Evolutionary conservation across 2,797 vertebrate genomes (phyloP).

Genomic region (Lepilemur septentrionalis): DNA sequence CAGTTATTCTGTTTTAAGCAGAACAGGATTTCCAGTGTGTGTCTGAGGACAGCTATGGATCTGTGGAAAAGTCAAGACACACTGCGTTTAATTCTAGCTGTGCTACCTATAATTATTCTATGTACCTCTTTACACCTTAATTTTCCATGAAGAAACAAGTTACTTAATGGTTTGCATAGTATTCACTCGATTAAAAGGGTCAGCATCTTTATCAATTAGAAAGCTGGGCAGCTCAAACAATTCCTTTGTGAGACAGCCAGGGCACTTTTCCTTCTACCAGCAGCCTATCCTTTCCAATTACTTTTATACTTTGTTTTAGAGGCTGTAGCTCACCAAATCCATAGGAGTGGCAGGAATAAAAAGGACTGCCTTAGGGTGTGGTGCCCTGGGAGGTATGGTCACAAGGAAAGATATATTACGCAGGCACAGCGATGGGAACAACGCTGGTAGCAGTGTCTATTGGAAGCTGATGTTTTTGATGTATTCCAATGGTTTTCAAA

Average conservation of each 20-base stretch:
- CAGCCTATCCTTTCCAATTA: neutral
- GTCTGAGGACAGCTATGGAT: neutral
- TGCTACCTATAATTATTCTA: neutral
- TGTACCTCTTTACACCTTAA: neutral
- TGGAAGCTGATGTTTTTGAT: neutral
- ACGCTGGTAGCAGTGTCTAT: neutral
- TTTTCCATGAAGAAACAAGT: conserved; percentile 7
- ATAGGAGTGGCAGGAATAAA: neutral
- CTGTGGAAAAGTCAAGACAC: neutral
- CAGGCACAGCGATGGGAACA: neutral
- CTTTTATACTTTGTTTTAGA: neutral
- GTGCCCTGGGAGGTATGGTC: neutral
- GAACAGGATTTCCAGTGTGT: neutral
- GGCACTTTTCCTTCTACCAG: neutral
- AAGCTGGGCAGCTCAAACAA: neutral
- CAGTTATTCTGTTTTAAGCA: neutral
- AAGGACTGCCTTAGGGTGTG: neutral
- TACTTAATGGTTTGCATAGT: neutral
- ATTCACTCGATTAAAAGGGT: neutral
- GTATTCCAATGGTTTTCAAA: neutral
- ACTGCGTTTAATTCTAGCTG: neutral
- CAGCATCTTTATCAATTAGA: neutral
- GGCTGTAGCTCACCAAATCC: neutral
- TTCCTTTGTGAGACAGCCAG: neutral
- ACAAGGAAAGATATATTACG: neutral